phyloP scores from a whole-genome alignment of 1,140 invertebrate species.

The Ceratosolen solmsi region DNA sequence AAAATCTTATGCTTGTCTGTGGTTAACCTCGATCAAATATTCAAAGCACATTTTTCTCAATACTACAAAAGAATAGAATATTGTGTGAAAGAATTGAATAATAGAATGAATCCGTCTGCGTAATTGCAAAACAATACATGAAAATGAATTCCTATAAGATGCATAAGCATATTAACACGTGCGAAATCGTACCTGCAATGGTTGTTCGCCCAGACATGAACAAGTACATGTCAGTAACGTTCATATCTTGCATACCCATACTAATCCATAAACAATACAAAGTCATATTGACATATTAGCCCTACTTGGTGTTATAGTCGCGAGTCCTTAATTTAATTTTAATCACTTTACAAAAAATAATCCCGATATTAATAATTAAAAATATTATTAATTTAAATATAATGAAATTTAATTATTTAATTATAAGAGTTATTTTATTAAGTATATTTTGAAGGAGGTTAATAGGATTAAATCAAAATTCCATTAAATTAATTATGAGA shows the following conservation, averaged over 20 bases:
- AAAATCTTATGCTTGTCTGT: no score
- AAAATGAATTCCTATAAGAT: background rate
- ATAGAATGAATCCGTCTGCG: background rate
- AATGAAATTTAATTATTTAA: no score
- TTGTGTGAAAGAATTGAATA: background rate
- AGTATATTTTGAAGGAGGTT: no score
- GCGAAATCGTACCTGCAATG: background rate
- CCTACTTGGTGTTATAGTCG: background rate
- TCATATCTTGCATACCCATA: background rate
- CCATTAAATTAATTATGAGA: no score
- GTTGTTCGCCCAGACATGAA: background rate
- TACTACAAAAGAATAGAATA: background rate
- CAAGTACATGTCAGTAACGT: background rate
- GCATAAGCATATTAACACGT: background rate
- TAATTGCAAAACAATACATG: background rate
- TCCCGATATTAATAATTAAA: no score
- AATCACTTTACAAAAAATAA: no score
- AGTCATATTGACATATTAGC: conserved; percentile 2
- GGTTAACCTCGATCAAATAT: no score
- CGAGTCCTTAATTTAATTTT: no score
- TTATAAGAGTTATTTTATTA: no score
- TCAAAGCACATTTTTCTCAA: background rate
- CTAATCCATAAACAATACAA: background rate
- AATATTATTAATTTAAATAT: no score
- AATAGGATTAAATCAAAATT: no score